Conservation (phyloP, 2,113 vertebrate genomes). For the Bettongia penicillata region DNA sequence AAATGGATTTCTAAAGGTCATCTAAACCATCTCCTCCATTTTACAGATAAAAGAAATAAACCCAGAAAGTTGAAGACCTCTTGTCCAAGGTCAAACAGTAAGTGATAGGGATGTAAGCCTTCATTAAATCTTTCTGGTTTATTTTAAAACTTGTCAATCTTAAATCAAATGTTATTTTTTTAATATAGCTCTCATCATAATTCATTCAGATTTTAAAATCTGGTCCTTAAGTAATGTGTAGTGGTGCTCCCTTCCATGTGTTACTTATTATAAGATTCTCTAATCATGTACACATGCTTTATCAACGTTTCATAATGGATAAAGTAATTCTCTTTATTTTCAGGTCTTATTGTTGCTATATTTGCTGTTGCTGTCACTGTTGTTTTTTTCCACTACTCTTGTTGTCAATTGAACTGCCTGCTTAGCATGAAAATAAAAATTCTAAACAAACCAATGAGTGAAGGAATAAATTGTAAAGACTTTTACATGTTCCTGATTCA, state of each 20-base stretch:
- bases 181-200: slow-evolving; percentile 52
- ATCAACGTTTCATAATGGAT: slow-evolving; percentile 54
- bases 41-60: not conserved
- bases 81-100: not conserved
- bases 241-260: slow-evolving; percentile 14
- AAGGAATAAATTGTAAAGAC: not conserved
- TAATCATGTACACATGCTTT: slow-evolving; percentile 49
- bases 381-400: not conserved
- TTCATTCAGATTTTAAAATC: slow-evolving; percentile 60
- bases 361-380: not conserved
- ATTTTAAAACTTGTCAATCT: slow-evolving; percentile 65
- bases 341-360: not conserved
- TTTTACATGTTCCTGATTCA: not conserved
- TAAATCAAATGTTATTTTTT: slow-evolving; percentile 42
- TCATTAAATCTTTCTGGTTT: slow-evolving; percentile 47
- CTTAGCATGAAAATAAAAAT: not conserved
- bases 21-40: not conserved
- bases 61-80: not conserved
- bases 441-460: not conserved
- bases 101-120: not conserved
- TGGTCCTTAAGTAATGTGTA: slow-evolving; percentile 44
- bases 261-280: slow-evolving; percentile 62
- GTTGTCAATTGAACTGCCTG: not conserved
- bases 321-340: slow-evolving; percentile 32
- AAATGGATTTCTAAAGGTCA: not conserved